Evolutionary conservation across 2,888 invertebrate genomes (phyloP), one percentile per base, ranked within the genome.

Genomic region (Cheilosia soror): DNA sequence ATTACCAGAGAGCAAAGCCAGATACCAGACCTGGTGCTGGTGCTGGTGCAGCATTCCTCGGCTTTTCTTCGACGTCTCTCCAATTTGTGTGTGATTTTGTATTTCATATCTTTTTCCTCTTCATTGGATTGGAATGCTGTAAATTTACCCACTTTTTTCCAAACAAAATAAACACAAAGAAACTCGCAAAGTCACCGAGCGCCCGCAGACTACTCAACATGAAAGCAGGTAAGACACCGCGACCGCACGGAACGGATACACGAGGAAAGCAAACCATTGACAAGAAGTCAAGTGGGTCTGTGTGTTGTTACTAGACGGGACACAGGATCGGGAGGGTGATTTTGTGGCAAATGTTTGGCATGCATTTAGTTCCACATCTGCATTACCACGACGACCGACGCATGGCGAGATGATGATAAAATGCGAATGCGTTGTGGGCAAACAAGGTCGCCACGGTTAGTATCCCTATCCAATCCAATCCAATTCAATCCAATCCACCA

Each of bases 41-140:
- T 49, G 33, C 66, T 82, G 77, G 53, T 49, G 33, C 62, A 58
- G 73, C 66, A 79, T 69, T 72, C 78, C 62, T 51, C 44, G 44
- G 62, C 60, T 75, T 66, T 75, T 79, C 66, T 44, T 57, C 47
- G 40, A 55, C 47, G 76, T 33, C n/a, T 15, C 27, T 27, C 42
- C 51, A 29, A 33, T 47, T 49, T 49, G 33, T 69, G 40, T 62
- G 27, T 68, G 60, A 57, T 62, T 63, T 81, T 57, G 37, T 66
- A 49, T 65, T 58, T 15, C 25, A 51, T 44, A 20, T 42, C 29
- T 27, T 51, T 68, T 83, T 27, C 49, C 15, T 55, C 75, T 51
- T 73, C 66, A 68, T 68, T 78, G 60, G 72, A 79, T 66, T 71
- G 84, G 84, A 84, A 84, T 84, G 84, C 79, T 79, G 84, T 84